These are phyloP conservation scores for Dynastes grantii DNA, from an alignment of 2,888 invertebrate genomes.

Conservation along the genomic window DNA sequence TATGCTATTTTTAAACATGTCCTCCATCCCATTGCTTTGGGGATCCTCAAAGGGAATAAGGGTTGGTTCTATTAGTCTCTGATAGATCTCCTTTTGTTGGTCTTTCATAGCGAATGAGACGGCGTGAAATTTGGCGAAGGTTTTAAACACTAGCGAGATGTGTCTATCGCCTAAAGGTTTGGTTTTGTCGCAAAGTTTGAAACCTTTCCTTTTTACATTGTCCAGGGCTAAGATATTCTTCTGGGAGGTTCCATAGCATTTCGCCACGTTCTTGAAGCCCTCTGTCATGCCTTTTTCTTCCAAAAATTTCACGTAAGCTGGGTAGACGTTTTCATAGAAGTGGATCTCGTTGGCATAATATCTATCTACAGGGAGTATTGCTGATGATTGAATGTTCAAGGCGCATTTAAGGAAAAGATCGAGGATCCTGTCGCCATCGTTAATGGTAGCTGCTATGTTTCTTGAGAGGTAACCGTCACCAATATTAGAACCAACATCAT, in stretches of 20 bases:
- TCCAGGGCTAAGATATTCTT: slow-evolving; percentile 60
- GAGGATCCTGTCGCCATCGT: not conserved
- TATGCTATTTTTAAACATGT: not conserved
- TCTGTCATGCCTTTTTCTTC: slow-evolving; percentile 30
- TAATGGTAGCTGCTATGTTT: not conserved
- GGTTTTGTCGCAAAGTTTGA: slow-evolving; percentile 64
- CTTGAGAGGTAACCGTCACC: slow-evolving; percentile 6
- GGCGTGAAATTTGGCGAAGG: slow-evolving; percentile 73
- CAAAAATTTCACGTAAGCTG: slow-evolving; percentile 35
- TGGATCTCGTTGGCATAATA: slow-evolving; percentile 47
- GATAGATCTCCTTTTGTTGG: slow-evolving; percentile 72
- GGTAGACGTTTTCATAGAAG: slow-evolving; percentile 45
- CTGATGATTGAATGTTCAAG: slow-evolving; percentile 1
- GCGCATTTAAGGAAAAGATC: slow-evolving; percentile 21
- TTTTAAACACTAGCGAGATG: slow-evolving; percentile 63
- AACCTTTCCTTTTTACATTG: slow-evolving; percentile 66
- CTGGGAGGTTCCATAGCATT: slow-evolving; percentile 43
- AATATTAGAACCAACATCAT: not conserved
- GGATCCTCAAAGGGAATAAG: not conserved
- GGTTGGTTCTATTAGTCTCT: slow-evolving; percentile 56
- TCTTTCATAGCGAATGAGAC: slow-evolving; percentile 75
- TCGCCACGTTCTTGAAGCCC: slow-evolving; percentile 33
- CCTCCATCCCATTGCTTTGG: not conserved
- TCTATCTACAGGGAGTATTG: not conserved
- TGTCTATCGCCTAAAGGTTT: slow-evolving; percentile 67